These are phyloP conservation scores for Parascotia fuliginaria DNA, from an alignment of 2,888 invertebrate genomes.

Conservation along the genomic window DNA sequence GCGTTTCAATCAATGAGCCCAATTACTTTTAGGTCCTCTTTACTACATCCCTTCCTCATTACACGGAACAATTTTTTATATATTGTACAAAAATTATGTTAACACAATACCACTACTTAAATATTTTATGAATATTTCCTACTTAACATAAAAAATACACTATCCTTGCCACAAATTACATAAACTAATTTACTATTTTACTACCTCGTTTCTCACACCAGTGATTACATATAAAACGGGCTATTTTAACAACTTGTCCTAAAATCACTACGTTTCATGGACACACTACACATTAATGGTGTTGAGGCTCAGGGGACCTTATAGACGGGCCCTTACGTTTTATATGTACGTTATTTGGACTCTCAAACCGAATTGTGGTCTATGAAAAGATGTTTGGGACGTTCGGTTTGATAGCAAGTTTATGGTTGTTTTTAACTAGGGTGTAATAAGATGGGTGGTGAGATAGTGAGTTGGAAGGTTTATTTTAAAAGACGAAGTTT, in stretches of 20 bases:
- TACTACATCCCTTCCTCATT: too few species aligned
- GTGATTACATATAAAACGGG: background rate
- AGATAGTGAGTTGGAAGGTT: slow-evolving; percentile 4
- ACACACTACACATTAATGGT: slow-evolving; percentile 39
- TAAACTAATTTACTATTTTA: background rate
- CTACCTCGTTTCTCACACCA: background rate
- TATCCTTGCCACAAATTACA: background rate
- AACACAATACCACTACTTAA: too few species aligned
- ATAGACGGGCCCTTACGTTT: slow-evolving; percentile 44
- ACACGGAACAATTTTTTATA: too few species aligned
- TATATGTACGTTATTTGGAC: slow-evolving; percentile 42
- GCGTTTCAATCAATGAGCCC: too few species aligned
- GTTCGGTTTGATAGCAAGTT: slow-evolving; percentile 26
- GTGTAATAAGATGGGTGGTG: slow-evolving; percentile 27
- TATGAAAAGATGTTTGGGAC: slow-evolving; percentile 43
- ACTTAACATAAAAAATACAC: too few species aligned
- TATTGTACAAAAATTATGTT: too few species aligned
- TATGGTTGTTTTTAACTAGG: slow-evolving; percentile 30
- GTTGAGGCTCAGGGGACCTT: slow-evolving; percentile 37
- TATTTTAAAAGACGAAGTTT: background rate
- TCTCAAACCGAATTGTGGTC: slow-evolving; percentile 33
- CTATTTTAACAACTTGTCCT: slow-evolving; percentile 13
- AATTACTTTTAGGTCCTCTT: too few species aligned
- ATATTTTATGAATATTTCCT: too few species aligned
- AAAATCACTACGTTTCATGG: slow-evolving; percentile 7